These are phyloP conservation scores for Triplophysa rosa DNA, from an alignment of 2,113 vertebrate genomes.

Conservation along the genomic window DNA sequence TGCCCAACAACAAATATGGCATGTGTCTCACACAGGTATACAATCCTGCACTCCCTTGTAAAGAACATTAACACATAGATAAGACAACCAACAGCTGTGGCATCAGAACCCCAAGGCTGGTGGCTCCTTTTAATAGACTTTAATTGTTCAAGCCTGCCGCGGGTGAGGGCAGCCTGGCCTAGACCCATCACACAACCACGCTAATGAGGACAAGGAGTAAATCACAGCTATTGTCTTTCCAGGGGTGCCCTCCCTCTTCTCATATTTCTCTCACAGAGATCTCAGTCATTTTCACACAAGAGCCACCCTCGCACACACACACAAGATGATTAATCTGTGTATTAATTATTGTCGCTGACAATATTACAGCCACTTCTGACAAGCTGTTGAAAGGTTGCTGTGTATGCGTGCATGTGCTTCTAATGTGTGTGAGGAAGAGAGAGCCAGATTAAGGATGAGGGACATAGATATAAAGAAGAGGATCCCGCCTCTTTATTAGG, in stretches of 20 bases:
- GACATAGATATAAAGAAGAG: not conserved
- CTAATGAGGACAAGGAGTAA: slow-evolving; percentile 47
- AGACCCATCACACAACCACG: slow-evolving; percentile 25
- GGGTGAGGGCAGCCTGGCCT: slow-evolving; percentile 16
- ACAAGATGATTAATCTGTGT: slow-evolving; percentile 48
- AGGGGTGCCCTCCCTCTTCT: not conserved
- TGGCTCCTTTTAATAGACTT: slow-evolving; percentile 34
- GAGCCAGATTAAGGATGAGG: not conserved
- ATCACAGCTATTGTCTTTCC: slow-evolving; percentile 44
- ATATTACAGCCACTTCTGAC: slow-evolving; percentile 48
- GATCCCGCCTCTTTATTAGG: slow-evolving; percentile 1
- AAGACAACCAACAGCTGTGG: slow-evolving; percentile 18
- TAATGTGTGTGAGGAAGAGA: not conserved
- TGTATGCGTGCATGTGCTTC: not conserved
- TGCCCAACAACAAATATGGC: no score
- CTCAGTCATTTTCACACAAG: not conserved
- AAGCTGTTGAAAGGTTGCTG: slow-evolving; percentile 42
- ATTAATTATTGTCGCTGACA: slow-evolving; percentile 51
- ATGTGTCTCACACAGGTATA: not conserved
- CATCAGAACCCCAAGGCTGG: not conserved
- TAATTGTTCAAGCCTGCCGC: slow-evolving; percentile 43
- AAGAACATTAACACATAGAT: not conserved
- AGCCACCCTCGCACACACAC: not conserved
- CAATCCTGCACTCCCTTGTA: not conserved
- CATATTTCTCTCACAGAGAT: slow-evolving; percentile 11